phyloP scores from a whole-genome alignment of 2,113 vertebrate species.

The Pteronura brasiliensis region DNA sequence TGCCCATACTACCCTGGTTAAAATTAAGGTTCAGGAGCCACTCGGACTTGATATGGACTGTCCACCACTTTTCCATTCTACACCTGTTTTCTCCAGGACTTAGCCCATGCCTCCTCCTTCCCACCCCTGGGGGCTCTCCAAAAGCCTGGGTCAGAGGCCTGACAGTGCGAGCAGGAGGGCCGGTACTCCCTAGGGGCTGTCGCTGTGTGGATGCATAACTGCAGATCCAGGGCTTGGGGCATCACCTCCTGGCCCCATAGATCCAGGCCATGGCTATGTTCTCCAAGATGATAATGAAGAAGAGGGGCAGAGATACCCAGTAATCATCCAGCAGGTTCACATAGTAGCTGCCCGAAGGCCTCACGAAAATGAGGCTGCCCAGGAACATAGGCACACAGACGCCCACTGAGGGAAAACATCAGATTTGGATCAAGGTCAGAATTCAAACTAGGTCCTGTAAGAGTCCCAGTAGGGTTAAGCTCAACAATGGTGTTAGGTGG shows the following conservation, averaged over 20 bases:
- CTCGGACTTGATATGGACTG: neutral
- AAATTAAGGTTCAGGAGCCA: neutral
- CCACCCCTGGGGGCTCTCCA: neutral
- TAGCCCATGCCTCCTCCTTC: neutral
- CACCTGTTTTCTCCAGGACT: neutral
- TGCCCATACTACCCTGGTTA: neutral
- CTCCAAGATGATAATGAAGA: conserved; percentile 88
- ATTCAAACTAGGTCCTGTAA: neutral
- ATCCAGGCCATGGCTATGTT: conserved; percentile 89
- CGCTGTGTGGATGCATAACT: neutral
- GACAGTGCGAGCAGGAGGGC: neutral
- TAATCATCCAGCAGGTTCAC: conserved; percentile 91
- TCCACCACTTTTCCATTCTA: neutral
- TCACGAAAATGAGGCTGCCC: conserved; percentile 86
- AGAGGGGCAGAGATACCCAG: conserved; percentile 87
- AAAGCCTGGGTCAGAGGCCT: neutral
- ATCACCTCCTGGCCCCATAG: conserved; percentile 89
- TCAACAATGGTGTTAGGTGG: neutral
- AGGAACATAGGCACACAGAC: conserved; percentile 84
- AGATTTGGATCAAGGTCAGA: neutral
- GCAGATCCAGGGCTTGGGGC: neutral
- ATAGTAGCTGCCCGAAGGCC: conserved; percentile 90
- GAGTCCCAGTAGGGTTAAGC: neutral
- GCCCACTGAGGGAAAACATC: conserved; percentile 75
- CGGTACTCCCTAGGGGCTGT: neutral